phyloP scores from a whole-genome alignment of 2,113 vertebrate genomes.

The Nansenia antarctica region DNA sequence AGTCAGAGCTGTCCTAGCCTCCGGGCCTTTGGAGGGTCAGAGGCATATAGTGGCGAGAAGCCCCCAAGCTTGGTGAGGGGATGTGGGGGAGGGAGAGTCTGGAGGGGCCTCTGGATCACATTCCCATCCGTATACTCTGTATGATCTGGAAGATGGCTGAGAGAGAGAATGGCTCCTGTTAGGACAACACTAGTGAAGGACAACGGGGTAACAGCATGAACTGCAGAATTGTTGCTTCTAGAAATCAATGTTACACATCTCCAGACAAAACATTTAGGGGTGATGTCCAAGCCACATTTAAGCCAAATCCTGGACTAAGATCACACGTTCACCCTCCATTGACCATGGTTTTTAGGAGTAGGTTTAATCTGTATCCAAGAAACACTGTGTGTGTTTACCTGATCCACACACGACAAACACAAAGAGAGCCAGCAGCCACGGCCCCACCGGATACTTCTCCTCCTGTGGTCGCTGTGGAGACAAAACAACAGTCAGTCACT shows the following conservation, averaged over 20 bases:
- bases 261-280: too few relatives aligned
- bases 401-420: conserved; percentile 84
- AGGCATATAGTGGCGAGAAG: conserved; percentile 5
- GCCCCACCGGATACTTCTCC: conserved; percentile 83
- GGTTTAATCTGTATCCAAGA: too few relatives aligned
- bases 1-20: conserved; percentile 19
- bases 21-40: conserved; percentile 22
- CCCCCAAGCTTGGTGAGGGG: conserved; percentile 38
- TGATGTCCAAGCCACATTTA: too few relatives aligned
- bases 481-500: conserved; percentile 21
- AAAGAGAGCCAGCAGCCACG: conserved; percentile 81
- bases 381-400: too few relatives aligned
- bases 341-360: too few relatives aligned
- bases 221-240: too few relatives aligned
- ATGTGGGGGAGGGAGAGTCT: conserved; percentile 16
- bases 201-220: too few relatives aligned
- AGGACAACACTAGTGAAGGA: neutral
- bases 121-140: conserved; percentile 90
- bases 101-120: conserved; percentile 68
- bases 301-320: too few relatives aligned
- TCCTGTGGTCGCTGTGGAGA: conserved; percentile 76
- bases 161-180: neutral
- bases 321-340: too few relatives aligned
- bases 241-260: too few relatives aligned
- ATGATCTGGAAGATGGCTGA: conserved; percentile 91